Evolutionary conservation across 2,797 vertebrate genomes (phyloP), one percentile per base, ranked within the genome.

Genomic region (Sphenopsis melanotis): DNA sequence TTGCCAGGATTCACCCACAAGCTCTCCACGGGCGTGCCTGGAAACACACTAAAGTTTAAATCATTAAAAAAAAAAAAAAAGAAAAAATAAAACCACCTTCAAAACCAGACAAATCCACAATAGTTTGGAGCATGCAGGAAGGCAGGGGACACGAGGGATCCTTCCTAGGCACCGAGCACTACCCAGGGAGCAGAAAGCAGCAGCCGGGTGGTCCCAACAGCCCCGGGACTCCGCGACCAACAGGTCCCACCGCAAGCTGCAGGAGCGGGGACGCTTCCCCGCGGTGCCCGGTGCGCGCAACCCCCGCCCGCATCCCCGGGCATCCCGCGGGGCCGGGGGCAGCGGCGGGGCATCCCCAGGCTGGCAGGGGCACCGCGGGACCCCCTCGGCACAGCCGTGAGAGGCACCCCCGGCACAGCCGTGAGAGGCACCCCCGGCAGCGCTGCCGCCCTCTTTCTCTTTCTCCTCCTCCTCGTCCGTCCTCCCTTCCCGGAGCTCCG

Each of bases 21-120:
- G 39, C 50, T 75, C 46, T 65, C 46, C n/a, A 6, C 1, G 2
- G 64, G 75, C 23, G 84, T 37, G 49, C 15, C 78, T 91, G 89
- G 94, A 91, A 91, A 50, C 60, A 70, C 53, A 80, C 78, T 56
- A 52, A 92, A 93, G 84, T 77, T 82, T 70, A 91, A 93, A 87
- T 22, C 47, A 55, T 13, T 7, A 64, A 8, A 16, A 20, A 18
- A 34, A 27, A 20, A 5, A 6, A 29, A 10, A 29, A 4, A 6
- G 3, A 1, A 19, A 24, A 2, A 10, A 29, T 2, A 19, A 46
- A 46, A 68, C 10, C 50, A 18, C 46, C 19, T 52, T 80, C 7
- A 47, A 49, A 93, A 83, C 5, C 0, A 87, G 63, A 27, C 52
- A 80, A 91, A 49, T 46, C 66, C 82, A 30, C 63, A 63, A 12